These are phyloP conservation scores for Copsychus sechellarum DNA, from an alignment of 2,113 vertebrate genomes.

Conservation along the genomic window DNA sequence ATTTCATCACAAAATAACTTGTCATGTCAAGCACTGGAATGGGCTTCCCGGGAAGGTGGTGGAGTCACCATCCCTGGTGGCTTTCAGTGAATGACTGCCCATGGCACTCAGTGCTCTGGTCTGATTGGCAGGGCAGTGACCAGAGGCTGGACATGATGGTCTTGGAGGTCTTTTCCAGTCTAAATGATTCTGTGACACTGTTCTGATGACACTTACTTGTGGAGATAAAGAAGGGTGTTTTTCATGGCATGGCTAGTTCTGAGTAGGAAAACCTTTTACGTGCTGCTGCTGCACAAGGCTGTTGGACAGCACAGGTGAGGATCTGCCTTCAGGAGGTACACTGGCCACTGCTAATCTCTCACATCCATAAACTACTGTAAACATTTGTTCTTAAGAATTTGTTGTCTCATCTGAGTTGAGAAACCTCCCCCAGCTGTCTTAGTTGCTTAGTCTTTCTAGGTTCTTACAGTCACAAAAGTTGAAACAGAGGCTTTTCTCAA, in stretches of 20 bases:
- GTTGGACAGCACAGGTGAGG: neutral
- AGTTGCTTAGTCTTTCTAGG: neutral
- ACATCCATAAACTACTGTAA: neutral
- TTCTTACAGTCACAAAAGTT: neutral
- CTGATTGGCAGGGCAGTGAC: neutral
- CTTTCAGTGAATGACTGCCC: neutral
- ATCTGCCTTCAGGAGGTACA: neutral
- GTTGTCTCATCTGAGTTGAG: neutral
- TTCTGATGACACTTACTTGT: neutral
- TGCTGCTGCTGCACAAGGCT: neutral
- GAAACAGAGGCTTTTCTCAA: neutral
- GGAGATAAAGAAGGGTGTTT: neutral
- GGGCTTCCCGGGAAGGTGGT: neutral
- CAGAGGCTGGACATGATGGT: neutral
- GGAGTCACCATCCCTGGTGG: neutral
- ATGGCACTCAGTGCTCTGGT: neutral
- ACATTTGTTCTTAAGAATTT: neutral
- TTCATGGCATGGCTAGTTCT: neutral
- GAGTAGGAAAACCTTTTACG: neutral
- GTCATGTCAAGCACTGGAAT: neutral
- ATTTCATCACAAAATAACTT: neutral
- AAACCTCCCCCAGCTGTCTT: neutral
- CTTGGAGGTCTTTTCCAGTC: neutral
- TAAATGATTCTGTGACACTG: neutral
- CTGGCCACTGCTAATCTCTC: neutral